A percentile compares a stretch with the other conserved stretches of the same genome.
phyloP scores from a whole-genome alignment of 2,888 invertebrate species.

The Hedya salicella region DNA sequence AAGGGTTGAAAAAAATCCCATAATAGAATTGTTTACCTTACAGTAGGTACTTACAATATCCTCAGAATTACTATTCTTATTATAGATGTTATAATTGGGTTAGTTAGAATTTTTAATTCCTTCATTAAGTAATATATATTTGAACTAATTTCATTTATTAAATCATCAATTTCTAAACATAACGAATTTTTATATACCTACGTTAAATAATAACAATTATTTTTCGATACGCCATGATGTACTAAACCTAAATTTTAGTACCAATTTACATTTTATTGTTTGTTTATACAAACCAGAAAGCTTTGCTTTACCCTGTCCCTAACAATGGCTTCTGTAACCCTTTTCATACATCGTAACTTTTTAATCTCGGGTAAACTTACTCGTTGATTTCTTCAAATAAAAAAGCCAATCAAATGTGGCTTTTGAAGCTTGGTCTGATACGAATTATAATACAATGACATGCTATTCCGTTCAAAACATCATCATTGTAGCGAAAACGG shows the following conservation, averaged over 20 bases:
- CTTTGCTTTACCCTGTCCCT: slow-evolving; percentile 57
- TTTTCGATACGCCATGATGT: slow-evolving; percentile 33
- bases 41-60: not conserved
- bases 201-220: slow-evolving; percentile 6
- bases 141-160: not conserved
- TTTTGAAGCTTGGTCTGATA: too few relatives aligned
- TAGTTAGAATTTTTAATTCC: not conserved
- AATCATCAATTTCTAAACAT: not conserved
- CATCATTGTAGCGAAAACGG: too few relatives aligned
- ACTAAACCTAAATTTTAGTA: slow-evolving; percentile 41
- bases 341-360: not conserved
- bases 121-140: not conserved
- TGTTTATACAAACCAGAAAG: slow-evolving; percentile 52
- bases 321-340: slow-evolving; percentile 13
- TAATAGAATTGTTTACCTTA: too few relatives aligned
- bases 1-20: too few relatives aligned
- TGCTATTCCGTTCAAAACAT: too few relatives aligned
- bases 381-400: too few relatives aligned
- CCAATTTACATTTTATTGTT: slow-evolving; percentile 31
- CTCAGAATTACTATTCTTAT: not conserved
- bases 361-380: too few relatives aligned
- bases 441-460: too few relatives aligned
- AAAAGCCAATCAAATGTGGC: too few relatives aligned
- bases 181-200: slow-evolving; percentile 6
- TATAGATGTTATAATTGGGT: not conserved